Conservation (phyloP, 2,888 invertebrate genomes). For the Fragum fragum region DNA sequence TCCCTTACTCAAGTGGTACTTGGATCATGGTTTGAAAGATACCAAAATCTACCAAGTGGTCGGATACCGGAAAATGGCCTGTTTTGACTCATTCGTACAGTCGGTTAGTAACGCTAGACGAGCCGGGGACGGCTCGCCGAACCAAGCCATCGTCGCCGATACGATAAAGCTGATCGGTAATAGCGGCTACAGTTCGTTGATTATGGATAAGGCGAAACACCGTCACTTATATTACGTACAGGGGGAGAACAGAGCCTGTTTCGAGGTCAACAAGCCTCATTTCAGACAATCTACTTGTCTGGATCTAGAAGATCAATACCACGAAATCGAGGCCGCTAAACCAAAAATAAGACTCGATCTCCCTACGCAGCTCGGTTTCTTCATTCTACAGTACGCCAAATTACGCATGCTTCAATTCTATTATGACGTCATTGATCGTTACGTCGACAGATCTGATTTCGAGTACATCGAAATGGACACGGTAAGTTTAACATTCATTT, state of each 20-base stretch:
- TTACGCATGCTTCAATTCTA: constrained; percentile 28
- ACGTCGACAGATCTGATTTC: constrained; percentile 24
- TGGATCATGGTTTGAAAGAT: constrained; percentile 52
- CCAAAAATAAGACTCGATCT: constrained; percentile 16
- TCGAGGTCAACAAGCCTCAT: not conserved
- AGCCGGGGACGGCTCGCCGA: constrained; percentile 30
- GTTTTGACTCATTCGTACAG: constrained; percentile 44
- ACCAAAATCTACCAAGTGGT: constrained; percentile 55
- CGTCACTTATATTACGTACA: constrained; percentile 35
- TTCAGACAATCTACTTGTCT: constrained; percentile 17
- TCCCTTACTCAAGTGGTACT: constrained; percentile 57
- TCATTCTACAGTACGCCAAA: constrained; percentile 18
- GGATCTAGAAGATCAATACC: constrained; percentile 21
- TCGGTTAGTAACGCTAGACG: constrained; percentile 56
- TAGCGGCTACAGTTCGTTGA: constrained; percentile 45
- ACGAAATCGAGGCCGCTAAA: constrained; percentile 31
- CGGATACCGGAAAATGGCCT: constrained; percentile 29
- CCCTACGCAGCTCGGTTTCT: constrained; percentile 19
- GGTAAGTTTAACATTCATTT: constrained; percentile 14
- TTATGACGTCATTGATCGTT: constrained; percentile 24
- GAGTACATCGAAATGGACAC: constrained; percentile 25
- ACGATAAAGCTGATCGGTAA: constrained; percentile 50
- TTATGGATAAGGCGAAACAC: constrained; percentile 55
- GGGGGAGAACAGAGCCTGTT: constrained; percentile 17
- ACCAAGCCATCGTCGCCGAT: constrained; percentile 46